These are phyloP conservation scores for Rhinoderma darwinii DNA, from an alignment of 2,113 vertebrate genomes.

Conservation along the genomic window DNA sequence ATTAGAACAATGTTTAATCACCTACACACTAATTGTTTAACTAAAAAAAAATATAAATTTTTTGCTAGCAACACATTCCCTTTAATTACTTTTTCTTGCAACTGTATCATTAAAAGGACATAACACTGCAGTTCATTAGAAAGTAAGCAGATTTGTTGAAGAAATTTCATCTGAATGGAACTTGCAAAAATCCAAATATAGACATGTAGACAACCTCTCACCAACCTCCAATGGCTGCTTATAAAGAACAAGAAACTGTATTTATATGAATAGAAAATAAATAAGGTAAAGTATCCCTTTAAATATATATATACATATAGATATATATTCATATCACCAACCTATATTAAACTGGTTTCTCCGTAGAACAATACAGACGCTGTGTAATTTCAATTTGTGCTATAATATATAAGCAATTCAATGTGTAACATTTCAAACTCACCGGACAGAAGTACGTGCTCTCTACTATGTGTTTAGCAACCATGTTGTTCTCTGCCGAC, in stretches of 20 bases:
- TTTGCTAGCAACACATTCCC: no score
- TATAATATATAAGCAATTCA: not conserved
- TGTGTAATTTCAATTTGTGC: not conserved
- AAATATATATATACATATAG: not conserved
- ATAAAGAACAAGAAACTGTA: not conserved
- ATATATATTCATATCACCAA: not conserved
- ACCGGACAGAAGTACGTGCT: constrained; percentile 98
- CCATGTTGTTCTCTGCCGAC: constrained; percentile 89
- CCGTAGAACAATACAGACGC: not conserved
- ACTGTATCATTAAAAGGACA: no score
- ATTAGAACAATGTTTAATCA: no score
- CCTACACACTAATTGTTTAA: no score
- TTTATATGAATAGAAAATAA: not conserved
- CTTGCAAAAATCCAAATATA: no score
- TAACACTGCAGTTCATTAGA: no score
- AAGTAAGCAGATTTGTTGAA: no score
- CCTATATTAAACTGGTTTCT: not conserved
- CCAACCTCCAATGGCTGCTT: not conserved
- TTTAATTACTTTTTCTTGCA: no score
- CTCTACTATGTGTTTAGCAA: constrained; percentile 89
- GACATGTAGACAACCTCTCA: not conserved
- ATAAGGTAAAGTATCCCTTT: not conserved
- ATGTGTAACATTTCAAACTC: constrained; percentile 65
- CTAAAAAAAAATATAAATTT: no score
- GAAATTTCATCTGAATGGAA: no score